phyloP scores from a whole-genome alignment of 2,888 invertebrate genomes.

The Notodonta dromedarius region DNA sequence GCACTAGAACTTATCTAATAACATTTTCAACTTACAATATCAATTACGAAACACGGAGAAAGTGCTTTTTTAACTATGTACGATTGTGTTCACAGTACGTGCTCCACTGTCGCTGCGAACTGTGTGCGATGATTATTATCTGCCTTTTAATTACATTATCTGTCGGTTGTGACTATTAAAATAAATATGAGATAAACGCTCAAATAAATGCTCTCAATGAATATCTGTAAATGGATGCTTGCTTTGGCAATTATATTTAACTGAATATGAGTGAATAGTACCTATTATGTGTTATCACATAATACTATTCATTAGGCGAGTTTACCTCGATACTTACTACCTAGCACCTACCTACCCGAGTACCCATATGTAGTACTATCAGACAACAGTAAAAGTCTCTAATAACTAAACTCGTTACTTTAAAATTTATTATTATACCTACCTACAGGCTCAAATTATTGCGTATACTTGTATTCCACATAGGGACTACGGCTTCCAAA shows the following conservation, averaged over 20 bases:
- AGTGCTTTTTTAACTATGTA: conserved; percentile 1
- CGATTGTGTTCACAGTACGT: conserved; percentile 4
- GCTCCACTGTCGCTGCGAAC: not conserved
- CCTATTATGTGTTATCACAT: no score
- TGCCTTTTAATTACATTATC: conserved; percentile 1
- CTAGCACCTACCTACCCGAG: no score
- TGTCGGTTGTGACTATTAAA: not conserved
- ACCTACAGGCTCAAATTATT: no score
- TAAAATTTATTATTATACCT: no score
- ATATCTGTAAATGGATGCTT: not conserved
- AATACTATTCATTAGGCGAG: no score
- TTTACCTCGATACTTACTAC: no score
- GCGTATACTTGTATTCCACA: no score
- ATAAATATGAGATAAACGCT: conserved; percentile 2
- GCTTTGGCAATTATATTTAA: not conserved
- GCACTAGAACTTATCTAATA: not conserved
- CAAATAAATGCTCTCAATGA: not conserved
- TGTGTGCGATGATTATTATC: not conserved
- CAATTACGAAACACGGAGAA: conserved; percentile 5
- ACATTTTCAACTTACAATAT: conserved; percentile 1
- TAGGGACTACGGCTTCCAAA: no score
- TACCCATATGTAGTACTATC: no score
- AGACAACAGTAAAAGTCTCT: no score
- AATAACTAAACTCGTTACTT: no score
- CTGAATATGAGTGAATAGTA: no score